A percentile compares a stretch with the other conserved stretches of the same genome.
phyloP scores from a whole-genome alignment of 2,113 vertebrate species.

The Muntiacus reevesi region DNA sequence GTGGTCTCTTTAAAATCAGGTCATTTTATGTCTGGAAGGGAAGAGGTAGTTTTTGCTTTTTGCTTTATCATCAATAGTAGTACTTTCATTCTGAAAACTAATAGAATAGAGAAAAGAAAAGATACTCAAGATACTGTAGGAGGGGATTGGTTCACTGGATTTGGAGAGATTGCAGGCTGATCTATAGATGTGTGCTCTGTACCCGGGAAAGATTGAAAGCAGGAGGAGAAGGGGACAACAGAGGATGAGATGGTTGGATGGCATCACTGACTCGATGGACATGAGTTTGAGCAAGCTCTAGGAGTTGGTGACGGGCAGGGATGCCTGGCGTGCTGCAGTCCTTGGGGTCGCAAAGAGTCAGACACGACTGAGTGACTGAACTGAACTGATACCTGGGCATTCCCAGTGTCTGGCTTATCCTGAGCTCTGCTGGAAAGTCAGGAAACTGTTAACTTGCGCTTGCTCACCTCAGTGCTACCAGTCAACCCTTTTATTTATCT shows the following conservation, averaged over 20 bases:
- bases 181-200: not conserved
- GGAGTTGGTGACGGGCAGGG: not conserved
- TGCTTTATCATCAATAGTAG: not conserved
- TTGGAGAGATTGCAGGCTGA: not conserved
- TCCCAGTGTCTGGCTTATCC: not conserved
- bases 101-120: not conserved
- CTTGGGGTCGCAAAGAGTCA: not conserved
- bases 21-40: not conserved
- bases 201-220: not conserved
- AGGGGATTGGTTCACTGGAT: not conserved
- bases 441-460: not conserved
- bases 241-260: not conserved
- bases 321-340: not conserved
- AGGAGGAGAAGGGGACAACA: not conserved
- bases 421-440: not conserved
- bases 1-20: not conserved
- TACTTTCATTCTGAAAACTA: slow-evolving; percentile 16
- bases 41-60: not conserved
- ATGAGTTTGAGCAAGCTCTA: not conserved
- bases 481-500: not conserved
- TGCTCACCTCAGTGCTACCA: not conserved
- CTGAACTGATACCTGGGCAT: not conserved
- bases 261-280: not conserved
- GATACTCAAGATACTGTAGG: not conserved
- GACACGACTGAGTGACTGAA: not conserved